These are phyloP conservation scores for Microcebus jonahi DNA, from an alignment of 2,113 vertebrate genomes.

Conservation along the genomic window DNA sequence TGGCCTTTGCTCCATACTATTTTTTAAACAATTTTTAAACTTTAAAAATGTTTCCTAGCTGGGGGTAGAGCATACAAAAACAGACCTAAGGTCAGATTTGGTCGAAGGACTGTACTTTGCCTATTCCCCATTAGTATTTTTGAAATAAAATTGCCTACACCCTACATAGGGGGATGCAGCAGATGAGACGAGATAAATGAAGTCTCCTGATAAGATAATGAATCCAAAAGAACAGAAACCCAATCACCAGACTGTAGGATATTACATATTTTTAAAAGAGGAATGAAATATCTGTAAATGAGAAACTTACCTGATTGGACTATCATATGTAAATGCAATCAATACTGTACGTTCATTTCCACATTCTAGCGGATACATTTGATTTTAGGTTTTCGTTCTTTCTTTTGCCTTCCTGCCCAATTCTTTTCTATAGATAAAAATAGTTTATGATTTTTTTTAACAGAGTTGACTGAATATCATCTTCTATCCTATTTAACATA, in stretches of 20 bases:
- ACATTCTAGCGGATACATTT: slow-evolving; percentile 8
- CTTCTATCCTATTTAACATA: slow-evolving; percentile 42
- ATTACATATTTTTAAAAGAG: neutral
- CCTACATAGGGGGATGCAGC: neutral
- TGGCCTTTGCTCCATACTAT: neutral
- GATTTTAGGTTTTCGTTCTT: slow-evolving; percentile 49
- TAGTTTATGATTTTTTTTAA: neutral
- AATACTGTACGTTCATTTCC: slow-evolving; percentile 25
- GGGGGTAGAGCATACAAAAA: neutral
- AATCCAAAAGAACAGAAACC: slow-evolving; percentile 15
- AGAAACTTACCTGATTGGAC: slow-evolving; percentile 58
- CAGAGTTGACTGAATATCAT: neutral
- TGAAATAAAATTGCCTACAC: neutral
- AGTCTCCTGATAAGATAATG: slow-evolving; percentile 9
- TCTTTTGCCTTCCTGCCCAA: neutral
- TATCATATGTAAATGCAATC: slow-evolving; percentile 72
- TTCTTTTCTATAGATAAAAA: slow-evolving; percentile 9
- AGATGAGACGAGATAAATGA: neutral
- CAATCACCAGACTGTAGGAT: neutral
- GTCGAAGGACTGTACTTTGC: neutral
- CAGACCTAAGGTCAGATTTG: neutral
- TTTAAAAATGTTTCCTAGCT: neutral
- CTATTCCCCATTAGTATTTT: neutral
- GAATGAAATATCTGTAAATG: slow-evolving; percentile 37
- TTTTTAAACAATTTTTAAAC: neutral